Evolutionary conservation across 1,140 invertebrate genomes (phyloP).

Genomic region (Telenomus remus): DNA sequence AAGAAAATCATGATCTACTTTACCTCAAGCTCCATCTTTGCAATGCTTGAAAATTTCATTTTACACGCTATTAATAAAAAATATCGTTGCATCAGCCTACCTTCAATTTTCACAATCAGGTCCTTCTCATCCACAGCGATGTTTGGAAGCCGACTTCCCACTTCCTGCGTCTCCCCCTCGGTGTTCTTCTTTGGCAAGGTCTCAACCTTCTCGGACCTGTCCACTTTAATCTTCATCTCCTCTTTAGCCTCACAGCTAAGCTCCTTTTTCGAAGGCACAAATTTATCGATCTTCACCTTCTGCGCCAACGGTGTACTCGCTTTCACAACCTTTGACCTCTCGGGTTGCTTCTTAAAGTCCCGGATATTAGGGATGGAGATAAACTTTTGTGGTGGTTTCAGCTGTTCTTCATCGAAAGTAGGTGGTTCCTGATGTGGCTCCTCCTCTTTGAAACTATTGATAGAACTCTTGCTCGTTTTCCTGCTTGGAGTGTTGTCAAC

Average conservation of each 20-base stretch:
- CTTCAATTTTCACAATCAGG: slow-evolving; percentile 67
- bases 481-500: slow-evolving; percentile 53
- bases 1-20: background rate
- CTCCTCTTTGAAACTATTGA: slow-evolving; percentile 53
- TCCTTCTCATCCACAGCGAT: slow-evolving; percentile 70
- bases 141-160: slow-evolving; percentile 53
- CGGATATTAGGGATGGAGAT: slow-evolving; percentile 73
- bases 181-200: background rate
- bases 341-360: slow-evolving; percentile 60
- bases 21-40: background rate
- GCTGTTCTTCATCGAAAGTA: slow-evolving; percentile 29
- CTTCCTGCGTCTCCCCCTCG: slow-evolving; percentile 63
- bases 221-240: slow-evolving; percentile 17
- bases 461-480: slow-evolving; percentile 59
- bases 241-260: slow-evolving; percentile 1
- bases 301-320: slow-evolving; percentile 49
- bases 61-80: background rate
- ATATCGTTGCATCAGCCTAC: slow-evolving; percentile 63
- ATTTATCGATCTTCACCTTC: slow-evolving; percentile 65
- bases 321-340: slow-evolving; percentile 59
- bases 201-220: slow-evolving; percentile 41
- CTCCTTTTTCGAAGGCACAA: slow-evolving; percentile 53
- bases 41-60: too few relatives aligned
- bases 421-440: slow-evolving; percentile 45
- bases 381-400: slow-evolving; percentile 57